Base-by-base conservation (phyloP, 2,113 vertebrate species). In the Nyctereutes procyonoides region DNA sequence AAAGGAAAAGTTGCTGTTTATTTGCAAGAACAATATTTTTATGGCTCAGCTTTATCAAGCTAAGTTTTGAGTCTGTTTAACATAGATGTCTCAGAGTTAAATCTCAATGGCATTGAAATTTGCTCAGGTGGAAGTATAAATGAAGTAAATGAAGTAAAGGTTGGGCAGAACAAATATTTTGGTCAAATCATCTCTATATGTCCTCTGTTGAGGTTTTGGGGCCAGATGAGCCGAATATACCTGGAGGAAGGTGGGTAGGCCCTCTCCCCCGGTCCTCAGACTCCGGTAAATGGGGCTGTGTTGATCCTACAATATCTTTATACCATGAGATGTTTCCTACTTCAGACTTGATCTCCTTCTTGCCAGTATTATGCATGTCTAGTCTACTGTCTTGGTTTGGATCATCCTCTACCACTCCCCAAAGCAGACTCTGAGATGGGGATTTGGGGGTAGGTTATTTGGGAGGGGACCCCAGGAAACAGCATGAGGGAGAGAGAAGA, bases 1-100 rank as follows among this genome's bases (percentile, higher is more conserved):
- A 97, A 93, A 92, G 74, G 35, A 97, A 89, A 97, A 73, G 79
- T 94, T 98, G 84, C 93, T 96, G 35, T 93, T 97, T 97, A 96
- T 96, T 98, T 96, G 55, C 87, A 97, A 87, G 83, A 96, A 96
- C 79, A 97, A 97, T 96, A 95, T 88, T 98, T 97, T 98, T 97
- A 96, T 74, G 58, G 80, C 43, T 96, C 53, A 95, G 80, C 62
- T 97, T 97, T 89, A 93, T 96, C 82, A 97, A 95, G 76, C 86
- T 96, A 83, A 48, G 89, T 94, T 97, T 96, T 94, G 67, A 95
- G 67, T 94, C 56, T 96, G 81, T 93, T 98, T 96, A 96, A 97
- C 58, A 95, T 97, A 96, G 96, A 96, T 90, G 96, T 97, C 53
- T 95, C 62, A 77, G 93, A 80, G 53, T 90, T 97, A 88, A 97